Percentiles rank a stretch among this genome's conserved stretches.
These are phyloP conservation scores for Diplolepis rosae DNA, from an alignment of 2,888 invertebrate species.

Conservation along the genomic window DNA sequence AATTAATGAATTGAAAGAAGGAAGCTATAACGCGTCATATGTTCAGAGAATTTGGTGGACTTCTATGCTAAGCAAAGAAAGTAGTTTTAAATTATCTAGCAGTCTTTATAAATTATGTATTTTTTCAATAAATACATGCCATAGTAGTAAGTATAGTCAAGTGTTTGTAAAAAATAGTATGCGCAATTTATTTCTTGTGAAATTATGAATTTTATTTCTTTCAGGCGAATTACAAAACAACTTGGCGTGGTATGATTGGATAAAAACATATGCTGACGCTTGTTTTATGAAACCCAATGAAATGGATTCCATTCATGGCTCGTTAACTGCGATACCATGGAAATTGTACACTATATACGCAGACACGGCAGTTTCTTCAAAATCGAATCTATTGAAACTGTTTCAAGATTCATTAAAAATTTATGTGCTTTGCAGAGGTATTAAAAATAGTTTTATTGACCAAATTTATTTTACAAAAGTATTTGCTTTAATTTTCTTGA, in stretches of 20 bases:
- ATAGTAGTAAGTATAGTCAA: conserved; percentile 4
- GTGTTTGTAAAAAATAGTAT: not conserved
- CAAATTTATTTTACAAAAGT: not conserved
- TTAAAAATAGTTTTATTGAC: not conserved
- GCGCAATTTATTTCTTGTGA: not conserved
- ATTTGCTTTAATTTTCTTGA: not conserved
- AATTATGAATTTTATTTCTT: not conserved
- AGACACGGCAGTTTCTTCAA: conserved; percentile 56
- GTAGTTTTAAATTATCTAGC: conserved; percentile 34
- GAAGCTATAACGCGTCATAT: conserved; percentile 35
- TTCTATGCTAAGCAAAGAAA: conserved; percentile 37
- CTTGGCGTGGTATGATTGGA: conserved; percentile 27
- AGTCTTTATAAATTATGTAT: conserved; percentile 43
- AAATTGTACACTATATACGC: conserved; percentile 58
- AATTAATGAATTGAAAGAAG: conserved; percentile 41
- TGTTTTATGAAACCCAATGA: conserved; percentile 37
- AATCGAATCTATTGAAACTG: conserved; percentile 51
- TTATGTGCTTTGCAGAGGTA: conserved; percentile 41
- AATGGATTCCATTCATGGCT: conserved; percentile 18
- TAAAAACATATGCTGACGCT: conserved; percentile 39
- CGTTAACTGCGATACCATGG: conserved; percentile 39
- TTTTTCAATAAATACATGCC: conserved; percentile 38
- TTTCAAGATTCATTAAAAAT: conserved; percentile 49
- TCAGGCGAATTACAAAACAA: conserved; percentile 18
- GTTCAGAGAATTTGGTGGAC: conserved; percentile 45